Evolutionary conservation across 2,113 vertebrate genomes (phyloP).

Genomic region (Enhydra lutris): DNA sequence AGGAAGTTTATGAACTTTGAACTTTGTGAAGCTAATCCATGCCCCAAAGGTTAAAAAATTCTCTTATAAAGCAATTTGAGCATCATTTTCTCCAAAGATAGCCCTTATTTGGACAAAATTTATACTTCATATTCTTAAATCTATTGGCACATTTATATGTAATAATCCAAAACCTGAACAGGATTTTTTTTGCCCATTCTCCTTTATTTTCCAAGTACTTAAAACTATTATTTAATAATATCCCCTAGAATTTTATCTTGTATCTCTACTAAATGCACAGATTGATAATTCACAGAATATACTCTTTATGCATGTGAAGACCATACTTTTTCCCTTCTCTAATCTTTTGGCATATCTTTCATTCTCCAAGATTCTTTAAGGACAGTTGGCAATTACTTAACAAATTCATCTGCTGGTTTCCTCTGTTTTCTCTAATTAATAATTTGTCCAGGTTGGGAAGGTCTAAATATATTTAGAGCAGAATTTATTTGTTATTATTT

Average conservation of each 20-base stretch:
- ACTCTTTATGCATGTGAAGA: neutral
- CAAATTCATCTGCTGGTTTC: neutral
- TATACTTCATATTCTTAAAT: neutral
- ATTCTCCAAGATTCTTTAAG: neutral
- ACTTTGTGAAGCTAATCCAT: neutral
- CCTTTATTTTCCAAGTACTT: neutral
- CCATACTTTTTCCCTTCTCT: neutral
- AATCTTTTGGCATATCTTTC: neutral
- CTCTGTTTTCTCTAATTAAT: slow-evolving; percentile 4
- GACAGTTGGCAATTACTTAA: neutral
- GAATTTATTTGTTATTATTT: neutral
- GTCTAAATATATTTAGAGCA: neutral
- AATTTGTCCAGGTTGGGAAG: neutral
- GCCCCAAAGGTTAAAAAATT: neutral
- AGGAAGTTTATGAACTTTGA: neutral
- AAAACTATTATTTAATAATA: neutral
- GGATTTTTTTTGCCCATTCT: neutral
- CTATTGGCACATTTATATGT: neutral
- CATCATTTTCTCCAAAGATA: neutral
- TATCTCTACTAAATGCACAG: neutral
- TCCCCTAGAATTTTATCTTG: neutral
- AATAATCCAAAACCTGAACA: neutral
- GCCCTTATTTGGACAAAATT: neutral
- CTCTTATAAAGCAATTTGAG: neutral
- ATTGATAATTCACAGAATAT: neutral